Evolutionary conservation across 2,113 vertebrate genomes (phyloP).

Genomic region (Pleuronectes platessa): DNA sequence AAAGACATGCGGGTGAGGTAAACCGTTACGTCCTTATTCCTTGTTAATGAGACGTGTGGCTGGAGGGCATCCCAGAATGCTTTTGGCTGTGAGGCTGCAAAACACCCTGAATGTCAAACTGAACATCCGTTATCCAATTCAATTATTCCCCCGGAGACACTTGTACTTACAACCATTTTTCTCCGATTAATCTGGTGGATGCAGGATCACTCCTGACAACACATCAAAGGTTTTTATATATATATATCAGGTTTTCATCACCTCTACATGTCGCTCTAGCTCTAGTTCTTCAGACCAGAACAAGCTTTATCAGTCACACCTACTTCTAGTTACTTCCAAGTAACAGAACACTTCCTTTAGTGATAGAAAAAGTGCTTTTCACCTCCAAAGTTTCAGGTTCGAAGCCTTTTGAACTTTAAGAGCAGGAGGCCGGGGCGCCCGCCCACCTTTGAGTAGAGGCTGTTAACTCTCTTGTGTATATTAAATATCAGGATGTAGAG

Average conservation of each 20-base stretch:
- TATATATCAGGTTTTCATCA: no score
- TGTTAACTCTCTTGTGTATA: no score
- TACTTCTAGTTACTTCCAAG: no score
- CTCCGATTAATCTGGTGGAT: background rate
- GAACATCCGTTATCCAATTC: conserved; percentile 4
- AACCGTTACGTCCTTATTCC: background rate
- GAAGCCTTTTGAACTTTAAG: no score
- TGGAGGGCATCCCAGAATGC: conserved; percentile 7
- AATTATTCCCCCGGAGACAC: background rate
- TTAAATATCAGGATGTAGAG: no score
- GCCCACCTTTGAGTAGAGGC: no score
- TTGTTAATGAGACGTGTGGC: background rate
- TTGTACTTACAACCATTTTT: background rate
- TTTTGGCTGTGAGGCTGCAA: background rate
- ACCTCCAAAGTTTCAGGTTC: no score
- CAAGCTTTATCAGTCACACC: no score
- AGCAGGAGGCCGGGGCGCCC: no score
- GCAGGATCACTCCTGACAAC: background rate
- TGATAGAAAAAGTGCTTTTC: no score
- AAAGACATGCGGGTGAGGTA: background rate
- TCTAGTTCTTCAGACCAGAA: background rate
- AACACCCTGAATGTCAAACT: conserved; percentile 3
- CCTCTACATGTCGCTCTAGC: no score
- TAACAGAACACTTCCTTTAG: no score
- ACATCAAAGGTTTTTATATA: background rate